Percentiles rank a stretch among this genome's conserved stretches.
These are phyloP conservation scores for Mormoops blainvillei DNA, from an alignment of 2,113 vertebrate species.

Conservation along the genomic window DNA sequence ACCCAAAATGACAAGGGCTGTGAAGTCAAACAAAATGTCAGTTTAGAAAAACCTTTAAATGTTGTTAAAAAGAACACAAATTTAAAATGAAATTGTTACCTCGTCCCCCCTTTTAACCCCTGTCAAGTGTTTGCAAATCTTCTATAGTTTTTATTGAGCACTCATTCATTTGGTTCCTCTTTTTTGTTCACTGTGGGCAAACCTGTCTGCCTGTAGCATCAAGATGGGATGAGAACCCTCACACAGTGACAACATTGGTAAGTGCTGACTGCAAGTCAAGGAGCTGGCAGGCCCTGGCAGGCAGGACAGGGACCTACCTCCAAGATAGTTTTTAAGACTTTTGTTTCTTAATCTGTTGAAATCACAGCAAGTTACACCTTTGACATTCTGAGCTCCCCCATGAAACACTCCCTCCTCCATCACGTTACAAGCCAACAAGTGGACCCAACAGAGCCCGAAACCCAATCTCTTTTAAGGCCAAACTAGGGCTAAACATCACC, in stretches of 20 bases:
- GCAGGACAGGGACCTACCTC: not conserved
- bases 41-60: not conserved
- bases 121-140: not conserved
- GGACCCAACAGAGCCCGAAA: not conserved
- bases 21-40: not conserved
- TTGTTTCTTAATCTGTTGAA: not conserved
- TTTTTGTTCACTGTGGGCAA: not conserved
- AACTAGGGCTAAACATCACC: not conserved
- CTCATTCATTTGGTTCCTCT: not conserved
- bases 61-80: not conserved
- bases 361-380: not conserved
- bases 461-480: not conserved
- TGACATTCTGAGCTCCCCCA: not conserved
- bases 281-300: not conserved
- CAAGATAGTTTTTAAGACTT: not conserved
- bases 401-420: not conserved
- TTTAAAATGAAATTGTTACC: not conserved
- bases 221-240: too few relatives aligned
- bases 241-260: rapidly evolving
- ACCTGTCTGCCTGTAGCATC: not conserved
- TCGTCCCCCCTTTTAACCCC: not conserved
- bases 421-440: not conserved
- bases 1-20: not conserved
- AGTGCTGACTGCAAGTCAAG: not conserved
- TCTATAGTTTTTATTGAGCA: not conserved